Conservation (phyloP, 2,888 invertebrate genomes). For the Acrobasis suavella region DNA sequence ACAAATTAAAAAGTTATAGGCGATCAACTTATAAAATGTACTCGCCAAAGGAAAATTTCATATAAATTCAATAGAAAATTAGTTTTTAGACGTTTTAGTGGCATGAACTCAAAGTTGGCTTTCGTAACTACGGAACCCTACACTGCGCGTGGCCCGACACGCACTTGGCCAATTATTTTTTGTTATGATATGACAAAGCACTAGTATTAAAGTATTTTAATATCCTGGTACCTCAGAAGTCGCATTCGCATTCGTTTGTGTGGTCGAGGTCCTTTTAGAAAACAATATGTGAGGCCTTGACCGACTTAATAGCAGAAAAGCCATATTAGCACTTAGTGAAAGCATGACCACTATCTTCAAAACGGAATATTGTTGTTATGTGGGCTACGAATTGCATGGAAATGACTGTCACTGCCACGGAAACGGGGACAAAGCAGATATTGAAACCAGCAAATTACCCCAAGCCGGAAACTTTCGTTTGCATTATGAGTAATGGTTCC, state of each 20-base stretch:
- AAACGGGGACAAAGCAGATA: constrained; percentile 34
- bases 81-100: too few relatives aligned
- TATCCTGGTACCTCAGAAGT: neutral
- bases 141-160: too few relatives aligned
- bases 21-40: too few relatives aligned
- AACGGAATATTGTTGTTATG: constrained; percentile 26
- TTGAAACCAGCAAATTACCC: constrained; percentile 36
- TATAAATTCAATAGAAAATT: too few relatives aligned
- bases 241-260: neutral
- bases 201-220: neutral
- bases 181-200: neutral
- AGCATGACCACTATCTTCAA: constrained; percentile 28
- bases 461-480: constrained; percentile 32
- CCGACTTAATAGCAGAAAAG: constrained; percentile 8
- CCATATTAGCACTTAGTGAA: constrained; percentile 28
- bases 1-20: too few relatives aligned
- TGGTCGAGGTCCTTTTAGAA: neutral
- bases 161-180: too few relatives aligned
- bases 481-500: constrained; percentile 25
- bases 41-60: too few relatives aligned
- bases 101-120: too few relatives aligned
- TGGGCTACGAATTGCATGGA: constrained; percentile 28
- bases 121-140: too few relatives aligned
- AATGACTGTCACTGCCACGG: constrained; percentile 23
- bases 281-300: constrained; percentile 12